Percentiles rank a stretch among this genome's conserved stretches.
These are phyloP conservation scores for Mesoclemmys tuberculata DNA, from an alignment of 2,113 vertebrate genomes.

Conservation along the genomic window DNA sequence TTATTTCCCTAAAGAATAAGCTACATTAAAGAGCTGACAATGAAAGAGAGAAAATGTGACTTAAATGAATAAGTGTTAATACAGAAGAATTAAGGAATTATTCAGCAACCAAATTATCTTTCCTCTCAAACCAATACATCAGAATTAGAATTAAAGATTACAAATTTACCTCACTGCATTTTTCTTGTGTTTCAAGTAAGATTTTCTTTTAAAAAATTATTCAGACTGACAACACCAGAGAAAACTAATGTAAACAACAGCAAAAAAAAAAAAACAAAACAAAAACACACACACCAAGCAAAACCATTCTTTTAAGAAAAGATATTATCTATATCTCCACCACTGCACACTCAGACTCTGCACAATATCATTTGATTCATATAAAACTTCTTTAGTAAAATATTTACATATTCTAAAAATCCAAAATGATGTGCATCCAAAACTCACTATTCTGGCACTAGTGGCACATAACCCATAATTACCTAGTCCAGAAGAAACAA, in stretches of 20 bases:
- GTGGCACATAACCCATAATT: background rate
- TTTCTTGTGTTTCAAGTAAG: background rate
- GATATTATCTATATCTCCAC: conserved; percentile 61
- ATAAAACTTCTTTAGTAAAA: conserved; percentile 64
- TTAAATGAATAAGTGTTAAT: background rate
- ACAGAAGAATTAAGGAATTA: background rate
- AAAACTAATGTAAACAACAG: conserved; percentile 43
- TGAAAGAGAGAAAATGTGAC: background rate
- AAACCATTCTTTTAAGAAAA: conserved; percentile 18
- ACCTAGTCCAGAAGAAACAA: background rate
- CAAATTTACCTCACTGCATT: background rate
- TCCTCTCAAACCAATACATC: background rate
- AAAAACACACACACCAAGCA: too few relatives aligned
- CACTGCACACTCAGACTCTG: conserved; percentile 39
- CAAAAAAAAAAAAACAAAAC: conserved; percentile 38
- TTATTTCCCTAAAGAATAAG: background rate
- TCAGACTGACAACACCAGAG: background rate
- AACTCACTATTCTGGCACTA: conserved; percentile 14
- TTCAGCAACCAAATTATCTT: background rate
- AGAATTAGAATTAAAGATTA: background rate
- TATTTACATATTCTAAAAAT: conserved; percentile 62
- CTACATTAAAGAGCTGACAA: background rate
- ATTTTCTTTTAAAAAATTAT: background rate
- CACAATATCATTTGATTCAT: conserved; percentile 52
- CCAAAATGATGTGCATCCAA: conserved; percentile 43